Conservation (phyloP, 2,113 vertebrate genomes). For the Condylura cristata region DNA sequence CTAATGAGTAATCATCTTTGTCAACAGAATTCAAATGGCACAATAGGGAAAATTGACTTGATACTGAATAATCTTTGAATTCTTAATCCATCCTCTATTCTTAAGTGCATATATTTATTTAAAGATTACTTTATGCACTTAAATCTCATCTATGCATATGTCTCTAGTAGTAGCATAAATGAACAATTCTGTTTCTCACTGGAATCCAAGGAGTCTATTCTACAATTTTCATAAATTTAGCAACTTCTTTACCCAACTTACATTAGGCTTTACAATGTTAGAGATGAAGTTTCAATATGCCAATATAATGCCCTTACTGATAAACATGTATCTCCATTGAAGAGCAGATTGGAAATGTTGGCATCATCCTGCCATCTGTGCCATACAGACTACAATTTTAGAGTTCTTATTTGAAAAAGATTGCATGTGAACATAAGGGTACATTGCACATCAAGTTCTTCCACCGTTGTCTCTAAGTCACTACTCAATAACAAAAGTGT, state of each 20-base stretch:
- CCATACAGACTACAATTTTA: constrained; percentile 47
- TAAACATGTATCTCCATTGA: constrained; percentile 73
- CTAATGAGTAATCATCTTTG: constrained; percentile 49
- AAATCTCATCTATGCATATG: constrained; percentile 47
- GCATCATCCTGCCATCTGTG: constrained; percentile 72
- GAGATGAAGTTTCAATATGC: constrained; percentile 56
- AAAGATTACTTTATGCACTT: constrained; percentile 45
- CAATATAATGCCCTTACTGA: constrained; percentile 72
- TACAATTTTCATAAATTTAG: constrained; percentile 57
- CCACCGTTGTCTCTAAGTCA: background rate
- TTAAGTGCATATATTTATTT: background rate
- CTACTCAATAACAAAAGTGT: background rate
- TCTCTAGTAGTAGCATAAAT: constrained; percentile 41
- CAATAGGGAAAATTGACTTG: constrained; percentile 42
- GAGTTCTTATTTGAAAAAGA: constrained; percentile 68
- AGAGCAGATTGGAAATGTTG: constrained; percentile 70
- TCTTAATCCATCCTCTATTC: constrained; percentile 2
- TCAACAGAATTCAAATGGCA: constrained; percentile 44
- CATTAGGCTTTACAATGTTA: constrained; percentile 61
- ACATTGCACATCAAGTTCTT: background rate
- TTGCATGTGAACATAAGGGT: constrained; percentile 51
- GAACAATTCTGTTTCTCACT: constrained; percentile 37
- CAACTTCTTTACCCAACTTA: constrained; percentile 55
- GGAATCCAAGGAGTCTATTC: background rate
- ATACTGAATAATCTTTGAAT: constrained; percentile 48